These are phyloP conservation scores for Papilio glaucus DNA, from an alignment of 1,140 invertebrate genomes.

Conservation along the genomic window DNA sequence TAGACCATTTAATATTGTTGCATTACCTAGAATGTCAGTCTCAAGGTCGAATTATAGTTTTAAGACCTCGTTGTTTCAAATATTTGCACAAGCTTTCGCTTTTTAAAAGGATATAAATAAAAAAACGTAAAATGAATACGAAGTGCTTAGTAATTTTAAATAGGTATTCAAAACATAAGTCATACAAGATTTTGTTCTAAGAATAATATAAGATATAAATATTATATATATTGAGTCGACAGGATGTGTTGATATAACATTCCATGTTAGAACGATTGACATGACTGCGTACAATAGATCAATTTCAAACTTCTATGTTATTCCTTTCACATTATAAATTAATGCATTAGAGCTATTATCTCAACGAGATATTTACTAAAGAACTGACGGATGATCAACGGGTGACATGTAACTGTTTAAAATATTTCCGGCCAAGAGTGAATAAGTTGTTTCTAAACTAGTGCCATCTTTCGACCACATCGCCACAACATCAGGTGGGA, in stretches of 20 bases:
- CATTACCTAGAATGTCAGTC: not conserved
- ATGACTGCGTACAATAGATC: not conserved
- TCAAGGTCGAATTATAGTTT: not conserved
- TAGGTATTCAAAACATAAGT: not conserved
- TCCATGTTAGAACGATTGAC: not conserved
- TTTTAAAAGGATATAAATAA: not conserved
- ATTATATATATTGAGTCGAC: not conserved
- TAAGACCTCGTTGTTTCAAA: not conserved
- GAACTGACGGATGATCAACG: too few relatives aligned
- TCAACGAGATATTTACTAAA: too few relatives aligned
- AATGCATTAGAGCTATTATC: too few relatives aligned
- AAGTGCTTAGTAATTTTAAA: not conserved
- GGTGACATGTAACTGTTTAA: too few relatives aligned
- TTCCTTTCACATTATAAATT: not conserved
- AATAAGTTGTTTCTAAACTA: too few relatives aligned
- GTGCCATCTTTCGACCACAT: too few relatives aligned
- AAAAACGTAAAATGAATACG: not conserved
- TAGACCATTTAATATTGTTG: not conserved
- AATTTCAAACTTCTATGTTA: not conserved
- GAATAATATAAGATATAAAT: not conserved
- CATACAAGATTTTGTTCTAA: not conserved
- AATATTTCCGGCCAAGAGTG: too few relatives aligned
- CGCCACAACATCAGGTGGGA: too few relatives aligned
- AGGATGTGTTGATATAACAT: conserved; percentile 10
- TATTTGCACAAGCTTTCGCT: not conserved